phyloP scores from a whole-genome alignment of 1,140 invertebrate genomes.

The Lepidurus apus region DNA sequence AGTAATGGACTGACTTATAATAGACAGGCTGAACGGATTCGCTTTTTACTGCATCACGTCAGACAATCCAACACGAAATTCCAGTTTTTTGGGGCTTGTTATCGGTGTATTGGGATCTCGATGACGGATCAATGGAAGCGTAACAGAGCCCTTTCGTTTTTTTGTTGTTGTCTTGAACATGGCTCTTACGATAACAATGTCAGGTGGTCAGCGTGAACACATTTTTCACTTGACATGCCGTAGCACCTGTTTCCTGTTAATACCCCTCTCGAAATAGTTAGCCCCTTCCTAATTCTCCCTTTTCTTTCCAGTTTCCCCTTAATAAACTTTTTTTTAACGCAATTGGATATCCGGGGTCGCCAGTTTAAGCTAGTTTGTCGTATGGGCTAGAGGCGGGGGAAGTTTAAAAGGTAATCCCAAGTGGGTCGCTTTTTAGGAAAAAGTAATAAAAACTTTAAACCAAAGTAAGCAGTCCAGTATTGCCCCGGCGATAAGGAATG shows the following conservation, averaged over 20 bases:
- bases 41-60: too few species aligned
- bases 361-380: neutral
- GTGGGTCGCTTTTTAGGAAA: too few species aligned
- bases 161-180: too few species aligned
- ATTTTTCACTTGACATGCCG: neutral
- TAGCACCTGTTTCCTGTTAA: slow-evolving; percentile 14
- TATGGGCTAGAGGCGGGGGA: too few species aligned
- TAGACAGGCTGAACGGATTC: too few species aligned
- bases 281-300: neutral
- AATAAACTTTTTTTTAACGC: neutral
- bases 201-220: slow-evolving; percentile 4
- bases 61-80: too few species aligned
- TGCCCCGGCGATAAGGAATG: neutral
- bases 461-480: neutral
- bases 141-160: too few species aligned
- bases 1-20: too few species aligned
- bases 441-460: neutral
- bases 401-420: too few species aligned
- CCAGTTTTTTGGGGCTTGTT: too few species aligned
- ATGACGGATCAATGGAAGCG: too few species aligned
- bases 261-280: neutral
- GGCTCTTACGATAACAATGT: neutral
- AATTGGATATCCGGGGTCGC: neutral
- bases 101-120: too few species aligned
- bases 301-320: neutral